Conservation (phyloP, 2,888 invertebrate genomes). For the Drosophila anomelani region DNA sequence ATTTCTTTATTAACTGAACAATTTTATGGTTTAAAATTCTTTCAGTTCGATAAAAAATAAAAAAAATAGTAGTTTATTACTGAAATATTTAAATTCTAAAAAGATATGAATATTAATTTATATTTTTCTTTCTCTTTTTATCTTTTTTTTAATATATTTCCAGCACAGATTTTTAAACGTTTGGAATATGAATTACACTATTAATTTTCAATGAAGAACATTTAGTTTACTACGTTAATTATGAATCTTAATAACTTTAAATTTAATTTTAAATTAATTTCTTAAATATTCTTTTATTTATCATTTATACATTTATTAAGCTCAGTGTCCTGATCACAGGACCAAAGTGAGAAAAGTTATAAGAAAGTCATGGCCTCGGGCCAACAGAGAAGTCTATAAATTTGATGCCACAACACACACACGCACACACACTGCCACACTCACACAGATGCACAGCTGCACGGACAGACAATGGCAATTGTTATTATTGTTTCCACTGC, state of each 20-base stretch:
- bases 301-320: not conserved
- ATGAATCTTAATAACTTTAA: too few species aligned
- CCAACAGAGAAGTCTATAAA: constrained; percentile 45
- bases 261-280: not conserved
- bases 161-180: too few species aligned
- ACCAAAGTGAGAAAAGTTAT: constrained; percentile 28
- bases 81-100: too few species aligned
- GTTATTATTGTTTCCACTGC: constrained; percentile 37
- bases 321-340: constrained; percentile 7
- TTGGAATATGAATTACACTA: too few species aligned
- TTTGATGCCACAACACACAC: constrained; percentile 38
- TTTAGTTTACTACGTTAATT: too few species aligned
- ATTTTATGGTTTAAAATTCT: not conserved
- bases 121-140: too few species aligned
- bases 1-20: not conserved
- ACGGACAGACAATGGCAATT: constrained; percentile 36
- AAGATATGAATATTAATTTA: too few species aligned
- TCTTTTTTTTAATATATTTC: too few species aligned
- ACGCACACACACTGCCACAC: constrained; percentile 14
- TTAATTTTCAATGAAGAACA: too few species aligned
- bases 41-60: too few species aligned
- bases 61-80: too few species aligned
- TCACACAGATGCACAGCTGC: not conserved
- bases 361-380: constrained; percentile 34
- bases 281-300: not conserved